A percentile compares a stretch with the other conserved stretches of the same genome.
Evolutionary conservation across 1,140 invertebrate species (phyloP).

Genomic region (Drosophila tani): DNA sequence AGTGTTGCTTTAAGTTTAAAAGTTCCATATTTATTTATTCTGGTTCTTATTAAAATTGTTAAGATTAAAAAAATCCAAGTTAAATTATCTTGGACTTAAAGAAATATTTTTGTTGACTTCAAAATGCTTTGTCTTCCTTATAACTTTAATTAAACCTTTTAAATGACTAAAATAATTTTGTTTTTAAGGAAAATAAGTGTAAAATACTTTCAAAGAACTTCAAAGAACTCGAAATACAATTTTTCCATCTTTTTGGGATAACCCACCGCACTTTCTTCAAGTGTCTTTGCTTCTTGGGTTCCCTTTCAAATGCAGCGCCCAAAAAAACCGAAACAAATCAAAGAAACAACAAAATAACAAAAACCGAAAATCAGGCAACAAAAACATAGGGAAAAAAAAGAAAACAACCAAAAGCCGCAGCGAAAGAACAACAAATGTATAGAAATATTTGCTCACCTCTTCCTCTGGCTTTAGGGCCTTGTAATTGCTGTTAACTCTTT

Average conservation of each 20-base stretch:
- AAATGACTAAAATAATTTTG: background rate
- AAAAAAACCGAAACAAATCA: constrained; percentile 16
- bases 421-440: constrained; percentile 51
- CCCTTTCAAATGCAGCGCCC: constrained; percentile 20
- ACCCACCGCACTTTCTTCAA: background rate
- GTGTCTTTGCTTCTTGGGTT: background rate
- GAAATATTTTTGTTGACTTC: too few species aligned
- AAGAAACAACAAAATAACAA: background rate
- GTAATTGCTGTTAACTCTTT: constrained; percentile 61
- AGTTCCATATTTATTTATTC: too few species aligned
- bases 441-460: constrained; percentile 67
- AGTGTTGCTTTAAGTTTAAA: too few species aligned
- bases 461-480: constrained; percentile 52
- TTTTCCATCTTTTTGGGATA: too few species aligned
- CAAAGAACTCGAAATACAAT: too few species aligned
- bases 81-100: too few species aligned
- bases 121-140: too few species aligned
- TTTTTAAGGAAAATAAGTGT: background rate
- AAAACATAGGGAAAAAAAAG: background rate
- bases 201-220: background rate
- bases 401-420: background rate
- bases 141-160: too few species aligned
- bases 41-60: too few species aligned
- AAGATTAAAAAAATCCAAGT: too few species aligned
- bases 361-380: constrained; percentile 25